phyloP scores from a whole-genome alignment of 2,888 invertebrate species.

The Ormia ochracea region DNA sequence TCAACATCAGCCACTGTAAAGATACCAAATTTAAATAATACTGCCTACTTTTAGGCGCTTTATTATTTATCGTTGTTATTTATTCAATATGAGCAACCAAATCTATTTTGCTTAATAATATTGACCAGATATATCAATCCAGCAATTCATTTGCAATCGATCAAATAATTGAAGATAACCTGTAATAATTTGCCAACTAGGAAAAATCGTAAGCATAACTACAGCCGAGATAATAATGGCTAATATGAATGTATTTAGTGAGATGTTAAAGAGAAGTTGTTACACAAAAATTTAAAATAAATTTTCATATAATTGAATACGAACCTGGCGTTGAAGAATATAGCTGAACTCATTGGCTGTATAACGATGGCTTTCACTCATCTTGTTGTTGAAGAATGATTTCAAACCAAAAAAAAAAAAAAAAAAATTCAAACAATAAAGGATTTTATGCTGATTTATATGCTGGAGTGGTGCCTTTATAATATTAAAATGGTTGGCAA shows the following conservation, averaged over 20 bases:
- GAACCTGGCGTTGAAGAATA: slow-evolving; percentile 76
- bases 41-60: slow-evolving; percentile 19
- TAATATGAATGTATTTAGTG: slow-evolving; percentile 3
- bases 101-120: not conserved
- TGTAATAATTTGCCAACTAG: not conserved
- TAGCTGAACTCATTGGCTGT: slow-evolving; percentile 77
- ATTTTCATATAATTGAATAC: slow-evolving; percentile 40
- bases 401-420: not conserved
- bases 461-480: not conserved
- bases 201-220: slow-evolving; percentile 19
- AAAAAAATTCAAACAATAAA: not conserved
- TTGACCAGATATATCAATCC: not conserved
- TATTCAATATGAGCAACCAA: not conserved
- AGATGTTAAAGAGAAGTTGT: not conserved
- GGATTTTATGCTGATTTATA: not conserved
- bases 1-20: too few species aligned
- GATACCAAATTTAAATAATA: not conserved
- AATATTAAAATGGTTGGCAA: not conserved
- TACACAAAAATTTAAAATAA: not conserved
- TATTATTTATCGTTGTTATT: not conserved
- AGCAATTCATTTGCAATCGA: slow-evolving; percentile 24
- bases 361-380: slow-evolving; percentile 75
- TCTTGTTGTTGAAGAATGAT: slow-evolving; percentile 62
- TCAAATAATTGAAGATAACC: slow-evolving; percentile 17
- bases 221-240: not conserved